Base-by-base conservation (phyloP, 1,140 invertebrate genomes). In the Hermetia illucens region DNA sequence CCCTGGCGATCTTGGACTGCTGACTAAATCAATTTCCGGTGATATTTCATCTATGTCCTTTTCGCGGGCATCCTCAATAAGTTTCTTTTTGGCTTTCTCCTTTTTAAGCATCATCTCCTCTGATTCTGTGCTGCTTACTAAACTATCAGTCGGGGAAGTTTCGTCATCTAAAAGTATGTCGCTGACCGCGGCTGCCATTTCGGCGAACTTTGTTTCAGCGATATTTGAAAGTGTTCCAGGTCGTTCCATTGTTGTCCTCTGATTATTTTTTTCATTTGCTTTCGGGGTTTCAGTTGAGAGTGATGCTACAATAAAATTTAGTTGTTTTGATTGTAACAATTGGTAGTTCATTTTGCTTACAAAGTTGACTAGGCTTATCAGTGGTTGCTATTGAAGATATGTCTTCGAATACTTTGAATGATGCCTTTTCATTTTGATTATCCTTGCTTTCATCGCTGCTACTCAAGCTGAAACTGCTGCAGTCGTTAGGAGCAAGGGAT, bases 141-240 rank as follows among this genome's bases (percentile, higher is more conserved):
- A 54, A 47, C 77, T 82, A 40, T 82, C 80, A 1, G 78, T 77
- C n/a, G 81, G 82, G 4, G 80, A 83, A 0, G 79, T 81, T 50
- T 85, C 81, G 41, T 83, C 79, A 19, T 80, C 77, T 18, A 77
- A 47, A 12, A 77, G 51, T 33, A 77, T 73, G 38, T 74, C 68
- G 1, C 71, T 72, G 4, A 72, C 79, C 2, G 72, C 73, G 29
- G 77, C 75, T 0, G 79, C 79, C 8, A 80, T 72, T 13, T 80
- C 75, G 1, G 79, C 79, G 31, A 84, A 83, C 36, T 79, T 79
- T 2, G 77, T 73, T 48, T 83, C 80, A 44, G 82, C 81, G 29
- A 82, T 71, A 4, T 30, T 5, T 63, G 69, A 3, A 72, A 61
- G 31, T 67, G 52, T 12, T 67, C 69, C 38, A 19, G 60, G 52